Base-by-base conservation (phyloP, 2,797 vertebrate genomes). In the Lagodon rhomboides region DNA sequence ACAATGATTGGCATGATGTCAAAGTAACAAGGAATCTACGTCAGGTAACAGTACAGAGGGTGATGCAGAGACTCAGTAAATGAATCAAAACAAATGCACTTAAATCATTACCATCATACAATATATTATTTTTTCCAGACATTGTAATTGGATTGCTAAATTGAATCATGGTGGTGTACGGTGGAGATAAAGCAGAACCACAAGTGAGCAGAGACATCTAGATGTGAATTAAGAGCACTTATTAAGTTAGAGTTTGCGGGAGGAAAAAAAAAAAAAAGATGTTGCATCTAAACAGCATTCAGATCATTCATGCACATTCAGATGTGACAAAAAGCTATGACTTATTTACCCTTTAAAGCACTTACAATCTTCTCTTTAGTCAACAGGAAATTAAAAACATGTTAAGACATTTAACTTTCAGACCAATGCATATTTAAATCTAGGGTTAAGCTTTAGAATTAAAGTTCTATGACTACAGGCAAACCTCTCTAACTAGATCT, bases 1-100 rank as follows among this genome's bases (percentile, higher is more conserved):
- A 99, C 97, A 99, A 99, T 98, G 97, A 97, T 97, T 99, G 98
- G 98, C 98, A 99, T 96, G 98, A 99, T 98, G 98, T 99, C 95
- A 99, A 99, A 97, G 98, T 99, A 95, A 99, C 98, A 95, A 96
- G 98, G 97, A 99, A 99, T 96, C 97, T 99, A 94, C 98, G 98
- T 98, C 98, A 99, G 98, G 98, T 99, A 99, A 99, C 97, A 96
- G 96, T 96, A 97, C 96, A 97, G 95, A 95, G 96, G 96, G 95
- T 96, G 95, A 94, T 94, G 93, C 87, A 73, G 87, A 87, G 83
- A 90, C 72, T 84, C 79, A 73, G 75, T 87, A 87, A 91, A 91
- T 77, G 27, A 88, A 85, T 85, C 79, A 53, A 82, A 90, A 81
- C 51, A 82, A 90, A 85, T 86, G 85, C 80, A 87, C 85, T 89